Base-by-base conservation (phyloP, 2,888 invertebrate species). In the Nineta flava region DNA sequence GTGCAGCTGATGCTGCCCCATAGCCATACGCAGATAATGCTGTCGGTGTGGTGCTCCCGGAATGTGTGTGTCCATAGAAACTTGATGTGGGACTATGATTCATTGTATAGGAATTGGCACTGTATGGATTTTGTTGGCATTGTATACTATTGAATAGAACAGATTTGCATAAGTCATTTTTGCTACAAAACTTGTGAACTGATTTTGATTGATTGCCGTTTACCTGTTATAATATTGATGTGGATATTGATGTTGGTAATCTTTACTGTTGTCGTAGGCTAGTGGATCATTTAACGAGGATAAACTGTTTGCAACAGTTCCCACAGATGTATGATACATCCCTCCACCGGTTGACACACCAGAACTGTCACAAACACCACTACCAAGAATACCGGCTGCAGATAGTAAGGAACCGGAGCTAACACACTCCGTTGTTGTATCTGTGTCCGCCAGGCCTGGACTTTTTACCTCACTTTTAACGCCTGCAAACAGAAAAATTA, bases 181-280 rank as follows among this genome's bases (percentile, higher is more conserved):
- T n/a, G n/a, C n/a, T n/a, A n/a, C n/a, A n/a, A 26, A 26, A 26
- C 26, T 26, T 26, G 7, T 26, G 26, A 6, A 26, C 26, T 26
- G 26, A 26, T 26, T 26, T 26, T 26, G 6, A 26, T 26, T 26
- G 26, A 26, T 26, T 5, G 5, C 19, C n/a, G n/a, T 48, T 57
- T 59, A 79, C 80, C 77, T 83, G 70, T 83, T 83, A 61, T 83
- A 83, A 68, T 84, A 84, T 65, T 80, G 80, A 69, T 83, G 82
- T 57, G 72, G 64, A 52, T 75, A 73, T 57, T 79, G 66, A 65
- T 65, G 69, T 66, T 66, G 65, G 68, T 76, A 71, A 71, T 69
- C 62, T 58, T 70, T 66, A 51, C 44, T 58, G 52, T 62, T 61
- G 50, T 60, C 58, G 53, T 62, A 61, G 53, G 62, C 58, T 31